phyloP scores from a whole-genome alignment of 2,797 vertebrate species.

The Falco concolor region DNA sequence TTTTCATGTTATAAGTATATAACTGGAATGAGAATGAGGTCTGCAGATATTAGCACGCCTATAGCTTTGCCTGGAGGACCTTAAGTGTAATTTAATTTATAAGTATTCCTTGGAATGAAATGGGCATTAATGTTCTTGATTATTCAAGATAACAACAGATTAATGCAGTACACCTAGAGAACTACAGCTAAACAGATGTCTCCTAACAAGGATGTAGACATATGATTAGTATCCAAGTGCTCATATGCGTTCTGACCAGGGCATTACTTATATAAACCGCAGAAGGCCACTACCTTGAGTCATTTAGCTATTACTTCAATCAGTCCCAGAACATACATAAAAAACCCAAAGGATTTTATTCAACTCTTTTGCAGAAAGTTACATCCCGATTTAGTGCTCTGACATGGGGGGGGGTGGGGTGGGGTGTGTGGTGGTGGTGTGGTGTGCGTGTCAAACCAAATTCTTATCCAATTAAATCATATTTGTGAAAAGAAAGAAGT shows the following conservation, averaged over 20 bases:
- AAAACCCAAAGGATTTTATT: not conserved
- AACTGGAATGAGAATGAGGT: not conserved
- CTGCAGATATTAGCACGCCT: not conserved
- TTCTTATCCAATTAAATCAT: not conserved
- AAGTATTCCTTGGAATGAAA: not conserved
- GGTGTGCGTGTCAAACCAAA: not conserved
- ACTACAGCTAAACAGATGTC: not conserved
- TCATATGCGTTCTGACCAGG: not conserved
- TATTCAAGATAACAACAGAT: not conserved
- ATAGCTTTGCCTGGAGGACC: not conserved
- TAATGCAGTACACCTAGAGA: not conserved
- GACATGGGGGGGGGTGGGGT: not conserved
- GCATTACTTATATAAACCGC: not conserved
- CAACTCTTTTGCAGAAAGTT: not conserved
- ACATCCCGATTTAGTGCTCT: not conserved
- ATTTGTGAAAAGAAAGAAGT: not conserved
- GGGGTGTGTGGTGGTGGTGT: too few relatives aligned
- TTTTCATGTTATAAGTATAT: not conserved
- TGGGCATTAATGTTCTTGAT: not conserved
- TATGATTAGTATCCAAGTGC: fast-evolving
- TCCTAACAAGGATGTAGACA: not conserved
- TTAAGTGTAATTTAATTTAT: not conserved
- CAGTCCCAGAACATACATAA: not conserved
- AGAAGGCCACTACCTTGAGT: not conserved
- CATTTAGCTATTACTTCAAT: not conserved